Conservation (phyloP, 37 sponge, comb jelly and placozoan species). For the Ephydatia muelleri region DNA sequence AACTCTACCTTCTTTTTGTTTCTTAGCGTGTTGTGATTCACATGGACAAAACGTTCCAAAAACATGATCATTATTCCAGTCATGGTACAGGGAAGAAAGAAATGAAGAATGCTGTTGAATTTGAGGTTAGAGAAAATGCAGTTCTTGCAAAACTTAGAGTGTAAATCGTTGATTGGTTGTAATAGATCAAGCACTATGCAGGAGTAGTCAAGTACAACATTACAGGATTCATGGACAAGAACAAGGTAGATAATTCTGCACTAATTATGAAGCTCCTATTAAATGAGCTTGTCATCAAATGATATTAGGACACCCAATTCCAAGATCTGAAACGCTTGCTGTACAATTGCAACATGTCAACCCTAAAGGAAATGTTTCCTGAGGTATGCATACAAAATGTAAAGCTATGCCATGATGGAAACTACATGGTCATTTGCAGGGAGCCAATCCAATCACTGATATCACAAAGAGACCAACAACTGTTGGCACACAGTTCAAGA, state of each 20-base stretch:
- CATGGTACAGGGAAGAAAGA: conserved; percentile 53
- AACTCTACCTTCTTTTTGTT: not conserved
- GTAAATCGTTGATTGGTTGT: not conserved
- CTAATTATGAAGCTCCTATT: not conserved
- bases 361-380: conserved; percentile 73
- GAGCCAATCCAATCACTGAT: conserved; percentile 53
- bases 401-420: not conserved
- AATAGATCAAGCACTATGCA: conserved; percentile 78
- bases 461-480: conserved; percentile 66
- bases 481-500: conserved; percentile 75
- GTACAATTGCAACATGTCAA: conserved; percentile 45
- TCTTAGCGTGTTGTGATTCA: conserved; percentile 59
- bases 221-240: conserved; percentile 72
- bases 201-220: conserved; percentile 69
- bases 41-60: conserved; percentile 59
- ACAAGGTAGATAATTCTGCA: conserved; percentile 44
- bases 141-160: not conserved
- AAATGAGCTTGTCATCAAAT: not conserved
- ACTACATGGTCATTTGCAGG: conserved; percentile 18
- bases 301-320: conserved; percentile 62
- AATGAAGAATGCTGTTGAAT: conserved; percentile 48
- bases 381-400: conserved; percentile 38
- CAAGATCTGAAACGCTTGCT: conserved; percentile 74
- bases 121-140: conserved; percentile 32
- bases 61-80: conserved; percentile 45